These are phyloP conservation scores for Acrossocheilus wenchowensis DNA, from an alignment of 2,797 vertebrate species.

Conservation along the genomic window DNA sequence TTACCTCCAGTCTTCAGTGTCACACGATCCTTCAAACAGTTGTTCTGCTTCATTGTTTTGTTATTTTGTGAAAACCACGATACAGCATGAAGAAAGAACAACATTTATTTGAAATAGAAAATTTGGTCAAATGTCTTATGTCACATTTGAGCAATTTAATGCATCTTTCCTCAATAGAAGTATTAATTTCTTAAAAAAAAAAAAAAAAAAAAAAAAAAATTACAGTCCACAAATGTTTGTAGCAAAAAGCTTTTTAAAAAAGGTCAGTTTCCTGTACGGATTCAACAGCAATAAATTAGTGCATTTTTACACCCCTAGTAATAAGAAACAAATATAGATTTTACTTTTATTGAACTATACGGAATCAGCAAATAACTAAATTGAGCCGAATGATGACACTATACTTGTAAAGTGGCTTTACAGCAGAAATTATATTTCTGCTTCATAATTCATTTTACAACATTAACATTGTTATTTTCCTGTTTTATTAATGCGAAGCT, in stretches of 20 bases:
- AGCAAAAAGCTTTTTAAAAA: not conserved
- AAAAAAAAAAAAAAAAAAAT: not conserved
- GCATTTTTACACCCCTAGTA: not conserved
- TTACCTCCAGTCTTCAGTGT: not conserved
- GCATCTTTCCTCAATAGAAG: not conserved
- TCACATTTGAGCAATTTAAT: not conserved
- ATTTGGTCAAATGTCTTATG: not conserved
- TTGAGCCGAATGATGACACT: not conserved
- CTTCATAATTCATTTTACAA: not conserved
- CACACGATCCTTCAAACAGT: not conserved
- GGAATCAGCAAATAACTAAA: not conserved
- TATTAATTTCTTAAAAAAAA: not conserved
- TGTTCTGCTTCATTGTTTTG: not conserved
- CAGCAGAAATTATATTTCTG: not conserved
- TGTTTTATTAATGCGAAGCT: not conserved
- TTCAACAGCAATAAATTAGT: not conserved
- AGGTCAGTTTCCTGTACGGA: not conserved
- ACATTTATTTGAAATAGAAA: not conserved
- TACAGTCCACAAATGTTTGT: not conserved
- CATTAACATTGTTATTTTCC: not conserved
- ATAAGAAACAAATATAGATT: not conserved
- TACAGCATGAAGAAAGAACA: not conserved
- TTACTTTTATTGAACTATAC: not conserved
- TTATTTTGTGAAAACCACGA: not conserved
- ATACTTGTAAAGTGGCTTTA: not conserved